Base-by-base conservation (phyloP, 2,113 vertebrate genomes). In the Dasyornis broadbenti region DNA sequence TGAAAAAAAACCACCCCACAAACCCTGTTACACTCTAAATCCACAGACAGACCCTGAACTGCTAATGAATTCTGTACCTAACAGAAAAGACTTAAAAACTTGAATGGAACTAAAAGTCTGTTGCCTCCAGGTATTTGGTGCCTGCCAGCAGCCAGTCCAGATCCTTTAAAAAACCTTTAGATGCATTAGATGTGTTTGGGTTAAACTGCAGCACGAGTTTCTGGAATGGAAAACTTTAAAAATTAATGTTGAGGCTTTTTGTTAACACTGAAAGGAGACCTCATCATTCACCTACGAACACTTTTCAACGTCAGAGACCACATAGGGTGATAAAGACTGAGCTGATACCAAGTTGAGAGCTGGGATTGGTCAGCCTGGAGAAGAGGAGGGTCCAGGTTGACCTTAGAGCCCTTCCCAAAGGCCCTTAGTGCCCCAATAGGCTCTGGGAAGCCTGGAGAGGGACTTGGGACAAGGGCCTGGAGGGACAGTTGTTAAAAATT, bases 51-150 rank as follows among this genome's bases (percentile, higher is more conserved):
- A 97, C 90, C 90, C 72, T 87, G 96, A 97, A 97, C 95, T 97
- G 91, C 95, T 95, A 56, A 95, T 97, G 96, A 95, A 88, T 96
- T 98, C 95, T 97, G 54, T 97, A 88, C 88, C 82, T 97, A 97
- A 96, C 92, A 96, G 92, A 95, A 83, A 95, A 94, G 65, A 82
- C 94, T 97, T 89, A 65, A 97, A 95, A 88, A 92, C 88, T 95
- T 77, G 94, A 97, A 93, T 97, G 98, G 97, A 98, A 98, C 98
- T 98, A 98, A 97, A 98, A 98, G 98, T 98, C 98, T 98, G 98
- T 98, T 98, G 95, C 97, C 97, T 98, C 82, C 97, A 96, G 97
- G 98, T 97, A 95, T 98, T 98, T 98, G 94, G 97, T 97, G 86
- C 97, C 96, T 98, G 97, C 97, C 98, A 97, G 94, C 97, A 98